Evolutionary conservation across 2,113 vertebrate species (phyloP).

Genomic region (Pelecanus crispus): DNA sequence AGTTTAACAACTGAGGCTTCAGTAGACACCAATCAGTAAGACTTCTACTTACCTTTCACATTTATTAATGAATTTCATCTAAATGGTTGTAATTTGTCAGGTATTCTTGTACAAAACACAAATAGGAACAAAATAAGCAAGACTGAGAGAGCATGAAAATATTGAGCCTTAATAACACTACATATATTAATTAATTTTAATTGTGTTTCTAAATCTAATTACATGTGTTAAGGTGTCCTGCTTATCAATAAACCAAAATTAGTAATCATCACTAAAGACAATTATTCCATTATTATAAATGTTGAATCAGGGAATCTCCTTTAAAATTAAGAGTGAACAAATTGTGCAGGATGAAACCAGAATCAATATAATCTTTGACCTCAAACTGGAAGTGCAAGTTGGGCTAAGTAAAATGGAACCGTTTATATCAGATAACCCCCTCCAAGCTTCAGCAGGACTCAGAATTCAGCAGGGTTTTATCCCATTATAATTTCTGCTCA

Average conservation of each 20-base stretch:
- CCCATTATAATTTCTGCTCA: not conserved
- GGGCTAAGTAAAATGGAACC: not conserved
- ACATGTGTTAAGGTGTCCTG: not conserved
- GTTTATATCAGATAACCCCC: not conserved
- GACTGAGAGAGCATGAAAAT: not conserved
- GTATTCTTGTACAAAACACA: not conserved
- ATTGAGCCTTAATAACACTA: not conserved
- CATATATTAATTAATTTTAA: not conserved
- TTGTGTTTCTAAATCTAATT: not conserved
- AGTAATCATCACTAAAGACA: not conserved
- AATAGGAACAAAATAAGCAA: not conserved
- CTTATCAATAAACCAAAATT: not conserved
- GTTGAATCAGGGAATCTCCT: not conserved
- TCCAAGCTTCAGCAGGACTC: not conserved
- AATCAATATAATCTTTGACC: not conserved
- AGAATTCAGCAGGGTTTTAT: not conserved
- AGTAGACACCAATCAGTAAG: not conserved
- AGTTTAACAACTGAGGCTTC: conserved; percentile 5
- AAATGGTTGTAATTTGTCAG: not conserved
- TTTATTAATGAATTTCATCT: not conserved
- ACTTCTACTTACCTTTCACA: not conserved
- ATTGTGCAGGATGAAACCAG: not conserved
- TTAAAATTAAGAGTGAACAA: not conserved
- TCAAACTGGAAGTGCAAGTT: not conserved
- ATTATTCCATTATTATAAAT: not conserved